Evolutionary conservation across 2,797 vertebrate genomes (phyloP).

Genomic region (Prionace glauca): DNA sequence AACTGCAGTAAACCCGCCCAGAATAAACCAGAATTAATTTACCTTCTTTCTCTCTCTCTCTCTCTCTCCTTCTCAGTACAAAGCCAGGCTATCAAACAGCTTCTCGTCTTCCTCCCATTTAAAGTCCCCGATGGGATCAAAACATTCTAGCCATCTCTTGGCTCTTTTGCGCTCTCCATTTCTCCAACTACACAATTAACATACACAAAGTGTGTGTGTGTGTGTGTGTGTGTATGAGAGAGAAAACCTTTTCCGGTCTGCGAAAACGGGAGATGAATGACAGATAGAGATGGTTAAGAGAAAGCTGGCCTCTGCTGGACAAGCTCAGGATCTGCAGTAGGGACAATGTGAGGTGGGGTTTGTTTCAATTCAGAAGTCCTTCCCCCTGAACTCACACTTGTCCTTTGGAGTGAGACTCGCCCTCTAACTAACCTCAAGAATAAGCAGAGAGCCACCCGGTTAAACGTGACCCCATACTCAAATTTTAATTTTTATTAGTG

Average conservation of each 20-base stretch:
- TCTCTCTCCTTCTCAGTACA: neutral
- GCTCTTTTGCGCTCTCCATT: neutral
- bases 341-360: no score
- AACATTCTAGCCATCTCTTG: neutral
- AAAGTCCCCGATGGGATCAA: neutral
- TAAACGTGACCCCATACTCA: neutral
- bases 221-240: neutral
- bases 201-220: neutral
- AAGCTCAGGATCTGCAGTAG: neutral
- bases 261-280: neutral
- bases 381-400: no score
- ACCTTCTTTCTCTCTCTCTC: neutral
- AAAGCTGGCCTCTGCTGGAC: slow-evolving; percentile 23
- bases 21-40: neutral
- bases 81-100: neutral
- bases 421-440: no score
- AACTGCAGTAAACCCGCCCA: neutral
- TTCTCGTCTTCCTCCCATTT: neutral
- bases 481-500: neutral
- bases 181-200: neutral
- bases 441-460: no score
- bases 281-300: neutral
- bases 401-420: no score
- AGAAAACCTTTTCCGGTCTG: slow-evolving; percentile 19
- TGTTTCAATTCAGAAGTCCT: no score